Percentiles rank a stretch among this genome's conserved stretches.
Conservation (phyloP, 2,888 invertebrate species). For the Microchrysa polita region DNA sequence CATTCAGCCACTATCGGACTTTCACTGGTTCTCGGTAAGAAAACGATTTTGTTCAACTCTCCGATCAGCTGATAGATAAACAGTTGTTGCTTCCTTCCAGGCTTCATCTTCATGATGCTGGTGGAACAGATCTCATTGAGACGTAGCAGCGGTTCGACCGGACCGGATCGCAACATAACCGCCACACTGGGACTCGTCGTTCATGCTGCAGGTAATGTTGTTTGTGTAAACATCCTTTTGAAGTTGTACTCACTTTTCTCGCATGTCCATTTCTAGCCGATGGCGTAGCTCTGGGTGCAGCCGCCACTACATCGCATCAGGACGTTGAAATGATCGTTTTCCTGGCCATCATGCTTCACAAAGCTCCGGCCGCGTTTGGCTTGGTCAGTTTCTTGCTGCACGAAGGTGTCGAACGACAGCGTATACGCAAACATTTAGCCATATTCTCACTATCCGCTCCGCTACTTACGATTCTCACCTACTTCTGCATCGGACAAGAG, state of each 20-base stretch:
- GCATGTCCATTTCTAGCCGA: conserved; percentile 74
- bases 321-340: conserved; percentile 98
- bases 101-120: conserved; percentile 97
- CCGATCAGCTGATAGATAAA: neutral
- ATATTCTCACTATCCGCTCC: conserved; percentile 96
- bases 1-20: conserved; percentile 77
- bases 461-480: conserved; percentile 86
- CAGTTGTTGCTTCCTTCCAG: conserved; percentile 58
- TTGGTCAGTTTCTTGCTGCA: conserved; percentile 96
- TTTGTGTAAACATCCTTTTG: neutral
- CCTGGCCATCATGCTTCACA: conserved; percentile 98
- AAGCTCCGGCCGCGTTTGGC: conserved; percentile 99
- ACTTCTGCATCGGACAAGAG: conserved; percentile 91
- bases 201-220: conserved; percentile 85
- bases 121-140: conserved; percentile 83
- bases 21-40: conserved; percentile 83
- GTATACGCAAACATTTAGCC: conserved; percentile 88
- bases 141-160: conserved; percentile 68
- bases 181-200: conserved; percentile 97
- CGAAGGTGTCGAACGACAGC: conserved; percentile 86
- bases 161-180: conserved; percentile 79
- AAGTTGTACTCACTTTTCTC: too few relatives aligned
- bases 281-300: conserved; percentile 97
- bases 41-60: neutral
- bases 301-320: conserved; percentile 93